A percentile compares a stretch with the other conserved stretches of the same genome.
Evolutionary conservation across 2,113 vertebrate species (phyloP).

Genomic region (Murina feae): DNA sequence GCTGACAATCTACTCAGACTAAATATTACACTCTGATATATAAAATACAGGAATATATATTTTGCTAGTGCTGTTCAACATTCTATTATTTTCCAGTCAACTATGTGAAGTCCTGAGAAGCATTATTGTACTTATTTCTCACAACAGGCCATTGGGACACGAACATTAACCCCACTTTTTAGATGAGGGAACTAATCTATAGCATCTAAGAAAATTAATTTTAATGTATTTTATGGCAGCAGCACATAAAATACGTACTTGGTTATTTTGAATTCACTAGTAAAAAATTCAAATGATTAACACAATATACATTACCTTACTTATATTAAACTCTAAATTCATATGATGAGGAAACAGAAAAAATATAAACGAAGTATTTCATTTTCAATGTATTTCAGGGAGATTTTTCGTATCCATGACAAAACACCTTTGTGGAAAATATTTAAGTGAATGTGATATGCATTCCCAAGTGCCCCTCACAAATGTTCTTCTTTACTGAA

Average conservation of each 20-base stretch:
- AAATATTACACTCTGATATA: not conserved
- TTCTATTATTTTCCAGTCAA: not conserved
- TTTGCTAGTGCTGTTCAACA: not conserved
- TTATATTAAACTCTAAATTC: constrained; percentile 7
- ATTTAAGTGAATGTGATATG: not conserved
- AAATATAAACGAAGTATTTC: not conserved
- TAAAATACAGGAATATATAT: not conserved
- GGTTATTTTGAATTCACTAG: not conserved
- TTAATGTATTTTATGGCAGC: not conserved
- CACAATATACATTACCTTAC: not conserved
- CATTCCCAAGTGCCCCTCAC: not conserved
- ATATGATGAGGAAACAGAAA: not conserved
- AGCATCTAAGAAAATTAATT: not conserved
- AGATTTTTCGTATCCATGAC: not conserved
- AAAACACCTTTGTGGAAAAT: not conserved
- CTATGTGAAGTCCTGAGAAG: not conserved
- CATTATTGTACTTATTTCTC: not conserved
- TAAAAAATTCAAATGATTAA: not conserved
- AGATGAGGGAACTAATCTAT: not conserved
- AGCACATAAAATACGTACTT: not conserved
- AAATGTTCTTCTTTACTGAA: not conserved
- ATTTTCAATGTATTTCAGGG: not conserved
- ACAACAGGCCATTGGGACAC: not conserved
- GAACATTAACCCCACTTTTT: not conserved
- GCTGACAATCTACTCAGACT: not conserved